These are phyloP conservation scores for Phoebastria nigripes DNA, from an alignment of 2,797 vertebrate genomes.

Conservation along the genomic window DNA sequence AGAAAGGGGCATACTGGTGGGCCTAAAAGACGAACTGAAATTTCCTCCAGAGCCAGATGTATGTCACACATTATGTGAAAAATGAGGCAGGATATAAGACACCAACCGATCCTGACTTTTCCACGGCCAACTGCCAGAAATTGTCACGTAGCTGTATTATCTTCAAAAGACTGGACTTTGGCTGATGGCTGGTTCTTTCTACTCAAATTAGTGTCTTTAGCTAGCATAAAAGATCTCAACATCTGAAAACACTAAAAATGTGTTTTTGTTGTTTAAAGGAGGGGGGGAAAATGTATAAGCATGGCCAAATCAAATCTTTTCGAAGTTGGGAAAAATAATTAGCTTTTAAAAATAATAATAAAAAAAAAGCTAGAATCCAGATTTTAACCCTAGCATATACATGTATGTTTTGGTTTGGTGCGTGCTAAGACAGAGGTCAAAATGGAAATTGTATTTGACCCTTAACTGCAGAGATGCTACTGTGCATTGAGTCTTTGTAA, in stretches of 20 bases:
- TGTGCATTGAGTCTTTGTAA: slow-evolving; percentile 28
- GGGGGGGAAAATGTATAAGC: background rate
- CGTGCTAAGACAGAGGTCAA: background rate
- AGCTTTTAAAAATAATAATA: background rate
- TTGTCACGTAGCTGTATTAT: slow-evolving; percentile 57
- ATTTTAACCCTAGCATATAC: background rate
- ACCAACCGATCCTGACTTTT: slow-evolving; percentile 34
- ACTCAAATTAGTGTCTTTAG: slow-evolving; percentile 53
- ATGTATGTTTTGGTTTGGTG: background rate
- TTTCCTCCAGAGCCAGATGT: slow-evolving; percentile 31
- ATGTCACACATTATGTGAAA: slow-evolving; percentile 15
- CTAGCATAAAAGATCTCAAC: slow-evolving; percentile 29
- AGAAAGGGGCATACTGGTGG: background rate
- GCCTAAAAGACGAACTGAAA: background rate
- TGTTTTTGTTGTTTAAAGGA: slow-evolving; percentile 41
- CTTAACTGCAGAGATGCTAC: slow-evolving; percentile 34
- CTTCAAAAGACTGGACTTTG: slow-evolving; percentile 59
- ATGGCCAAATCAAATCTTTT: slow-evolving; percentile 28
- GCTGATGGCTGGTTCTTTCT: slow-evolving; percentile 53
- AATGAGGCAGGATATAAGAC: slow-evolving; percentile 55
- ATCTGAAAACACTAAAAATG: slow-evolving; percentile 60
- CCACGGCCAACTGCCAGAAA: slow-evolving; percentile 26
- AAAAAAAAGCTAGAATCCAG: background rate
- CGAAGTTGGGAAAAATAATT: slow-evolving; percentile 31
- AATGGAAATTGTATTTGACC: slow-evolving; percentile 37